Evolutionary conservation across 1,140 invertebrate genomes (phyloP), one percentile per base, ranked within the genome.

Genomic region (Hyposmocoma kahamanoa): DNA sequence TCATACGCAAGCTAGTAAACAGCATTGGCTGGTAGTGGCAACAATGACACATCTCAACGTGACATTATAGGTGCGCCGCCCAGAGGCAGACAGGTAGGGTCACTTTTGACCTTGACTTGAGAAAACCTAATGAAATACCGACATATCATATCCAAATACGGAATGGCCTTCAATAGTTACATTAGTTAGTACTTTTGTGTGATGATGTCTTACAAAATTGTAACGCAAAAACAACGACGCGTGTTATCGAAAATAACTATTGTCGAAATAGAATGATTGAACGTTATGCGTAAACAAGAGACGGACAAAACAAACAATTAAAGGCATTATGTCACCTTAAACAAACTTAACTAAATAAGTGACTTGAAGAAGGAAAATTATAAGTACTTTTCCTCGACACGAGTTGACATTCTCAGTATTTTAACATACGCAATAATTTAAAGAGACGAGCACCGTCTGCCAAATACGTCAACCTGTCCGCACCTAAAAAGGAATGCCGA

Each of bases 1-100:
- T 79, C 81, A 84, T 55, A 54, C 65, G 63, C 66, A 70, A 62
- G 58, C 57, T 65, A n/a, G 72, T 75, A 76, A 80, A 82, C 71
- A 82, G 53, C 70, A 64, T 67, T 67, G 58, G 53, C 51, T 56
- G 54, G 62, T 54, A 62, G 59, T 41, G 50, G 49, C 57, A 54
- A 62, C 51, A 65, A 76, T 80, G 74, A 84, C 76, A 66, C 76
- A 82, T 73, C 53, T 57, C 41, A 48, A 64, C 42, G 50, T 57
- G 56, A 66, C 57, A 59, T 48, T 67, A 55, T 67, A 73, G 73
- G 70, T 66, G 75, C 52, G 75, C 61, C 62, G 50, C 13, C 41
- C n/a, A n/a, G 11, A 39, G 24, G 26, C 22, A 55, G 45, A 61
- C 56, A 53, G 56, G 58, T 58, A 60, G 41, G 42, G 46, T 53